Percentiles rank a stretch among this genome's conserved stretches.
Conservation (phyloP, 64 coral and sea anemone species). For the Porites australiensis region DNA sequence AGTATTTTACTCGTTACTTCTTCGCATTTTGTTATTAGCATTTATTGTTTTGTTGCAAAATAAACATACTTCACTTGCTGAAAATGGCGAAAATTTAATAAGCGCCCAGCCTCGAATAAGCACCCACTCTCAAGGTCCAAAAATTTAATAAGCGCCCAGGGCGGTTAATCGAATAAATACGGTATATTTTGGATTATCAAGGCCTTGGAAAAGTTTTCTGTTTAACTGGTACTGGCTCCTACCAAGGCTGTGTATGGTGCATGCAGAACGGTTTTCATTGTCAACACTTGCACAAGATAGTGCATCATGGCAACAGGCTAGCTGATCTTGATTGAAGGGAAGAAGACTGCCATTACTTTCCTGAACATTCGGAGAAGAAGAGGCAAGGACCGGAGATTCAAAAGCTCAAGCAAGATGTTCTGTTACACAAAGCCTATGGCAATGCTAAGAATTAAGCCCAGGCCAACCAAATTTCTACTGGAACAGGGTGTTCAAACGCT, state of each 20-base stretch:
- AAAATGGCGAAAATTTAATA: no score
- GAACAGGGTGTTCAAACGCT: not conserved
- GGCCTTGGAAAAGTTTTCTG: conserved; percentile 31
- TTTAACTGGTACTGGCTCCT: conserved; percentile 62
- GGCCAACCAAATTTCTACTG: not conserved
- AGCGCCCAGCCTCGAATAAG: no score
- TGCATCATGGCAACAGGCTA: conserved; percentile 20
- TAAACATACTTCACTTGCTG: no score
- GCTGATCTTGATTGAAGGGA: not conserved
- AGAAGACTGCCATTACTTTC: not conserved
- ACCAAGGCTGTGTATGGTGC: conserved; percentile 40
- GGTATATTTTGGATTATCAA: conserved; percentile 61
- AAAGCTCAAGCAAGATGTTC: not conserved
- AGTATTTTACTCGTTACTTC: no score
- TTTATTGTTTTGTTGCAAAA: no score
- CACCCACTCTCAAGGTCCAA: no score
- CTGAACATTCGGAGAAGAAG: not conserved
- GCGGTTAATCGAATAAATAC: no score
- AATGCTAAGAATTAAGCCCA: conserved; percentile 22
- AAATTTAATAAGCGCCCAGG: no score
- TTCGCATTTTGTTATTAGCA: no score
- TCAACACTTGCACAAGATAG: conserved; percentile 50
- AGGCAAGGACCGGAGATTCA: not conserved
- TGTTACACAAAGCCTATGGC: conserved; percentile 44
- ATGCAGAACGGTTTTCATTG: conserved; percentile 37